Evolutionary conservation across 2,113 vertebrate species (phyloP), one percentile per base, ranked within the genome.

Genomic region (Cyprinus carpio): DNA sequence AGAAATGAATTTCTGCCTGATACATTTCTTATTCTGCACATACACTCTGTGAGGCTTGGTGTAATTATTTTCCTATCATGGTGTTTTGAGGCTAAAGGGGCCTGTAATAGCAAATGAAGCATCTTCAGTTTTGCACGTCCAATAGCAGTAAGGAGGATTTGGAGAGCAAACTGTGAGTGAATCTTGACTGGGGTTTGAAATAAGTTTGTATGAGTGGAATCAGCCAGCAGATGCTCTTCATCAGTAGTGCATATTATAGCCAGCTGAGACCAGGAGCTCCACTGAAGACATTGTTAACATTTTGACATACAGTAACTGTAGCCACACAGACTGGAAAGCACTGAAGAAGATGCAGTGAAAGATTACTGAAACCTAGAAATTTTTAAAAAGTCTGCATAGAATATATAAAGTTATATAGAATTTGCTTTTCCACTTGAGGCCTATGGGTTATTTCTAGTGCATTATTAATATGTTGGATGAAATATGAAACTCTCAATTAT

Each of bases 121-220:
- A 85, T 76, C 83, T 79, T 64, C 18, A 69, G 56, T 58, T 71
- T 80, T 67, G 15, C 62, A 27, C 20, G 49, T 34, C 46, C 43
- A 84, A 54, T 31, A 69, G 37, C 75, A 34, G 43, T n/a, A 16
- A 51, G 1, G 29, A 27, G 74, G 27, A 60, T 75, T 62, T 75
- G 82, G 82, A 84, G 74, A 62, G 29, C 40, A 67, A 46, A 67
- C 74, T 58, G 49, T 58, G 49, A 58, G 37, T 15, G 46, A 40
- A 80, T 69, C 43, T 78, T 72, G 77, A 79, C 64, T 80, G 16
- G 12, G 58, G 76, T 71, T 64, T 71, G 75, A 85, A 85, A 79
- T 40, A 80, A 29, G 69, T 46, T 71, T 65, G 60, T 58, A 77
- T 54, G 72, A n/a, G 29, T 65, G 49, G 46, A 49, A n/a, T 77